These are phyloP conservation scores for Lathamus discolor DNA, from an alignment of 2,113 vertebrate genomes.

Conservation along the genomic window DNA sequence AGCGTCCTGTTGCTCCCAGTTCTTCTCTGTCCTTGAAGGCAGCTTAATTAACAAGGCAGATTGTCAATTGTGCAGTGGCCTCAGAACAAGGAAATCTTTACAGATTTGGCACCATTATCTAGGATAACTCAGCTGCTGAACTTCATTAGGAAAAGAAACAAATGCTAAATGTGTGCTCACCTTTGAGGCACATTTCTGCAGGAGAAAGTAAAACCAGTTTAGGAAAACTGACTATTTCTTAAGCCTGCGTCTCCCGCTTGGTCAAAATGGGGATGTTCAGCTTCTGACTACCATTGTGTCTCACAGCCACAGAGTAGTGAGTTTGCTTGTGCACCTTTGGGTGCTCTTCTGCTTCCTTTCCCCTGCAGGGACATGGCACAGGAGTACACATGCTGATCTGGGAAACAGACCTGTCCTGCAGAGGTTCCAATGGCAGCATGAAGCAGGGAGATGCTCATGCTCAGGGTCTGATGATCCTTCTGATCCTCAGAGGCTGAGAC, in stretches of 20 bases:
- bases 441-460: not conserved
- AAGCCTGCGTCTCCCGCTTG: not conserved
- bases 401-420: not conserved
- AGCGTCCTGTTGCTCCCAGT: not conserved
- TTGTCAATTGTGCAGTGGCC: not conserved
- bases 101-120: not conserved
- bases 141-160: not conserved
- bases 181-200: not conserved
- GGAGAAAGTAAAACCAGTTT: not conserved
- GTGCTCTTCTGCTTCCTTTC: not conserved
- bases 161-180: not conserved
- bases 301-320: not conserved
- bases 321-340: not conserved
- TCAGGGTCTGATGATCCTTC: not conserved
- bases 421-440: not conserved
- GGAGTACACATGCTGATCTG: rapidly evolving
- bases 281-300: not conserved
- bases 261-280: rapidly evolving
- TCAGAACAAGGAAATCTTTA: not conserved
- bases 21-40: not conserved
- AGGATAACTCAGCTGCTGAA: not conserved
- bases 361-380: not conserved
- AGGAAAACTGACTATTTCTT: not conserved
- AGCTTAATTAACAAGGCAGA: not conserved
- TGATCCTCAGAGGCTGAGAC: not conserved